Conservation (phyloP, 2,113 vertebrate genomes). For the Poicephalus meyeri region DNA sequence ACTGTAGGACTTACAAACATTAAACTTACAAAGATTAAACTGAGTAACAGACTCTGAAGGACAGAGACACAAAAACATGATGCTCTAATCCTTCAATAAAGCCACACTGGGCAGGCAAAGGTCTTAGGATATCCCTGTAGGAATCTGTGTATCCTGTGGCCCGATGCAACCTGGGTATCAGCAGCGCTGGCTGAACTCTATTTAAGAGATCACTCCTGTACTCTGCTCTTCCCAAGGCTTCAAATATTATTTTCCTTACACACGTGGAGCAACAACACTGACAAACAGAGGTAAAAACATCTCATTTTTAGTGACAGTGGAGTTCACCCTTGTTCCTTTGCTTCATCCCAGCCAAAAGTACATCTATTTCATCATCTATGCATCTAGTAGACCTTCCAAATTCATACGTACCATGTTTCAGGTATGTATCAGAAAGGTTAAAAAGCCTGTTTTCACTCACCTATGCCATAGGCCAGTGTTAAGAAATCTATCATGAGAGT, state of each 20-base stretch:
- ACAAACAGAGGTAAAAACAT: background rate
- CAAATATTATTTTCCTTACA: background rate
- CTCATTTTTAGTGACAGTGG: background rate
- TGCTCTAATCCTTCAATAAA: background rate
- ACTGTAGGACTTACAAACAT: background rate
- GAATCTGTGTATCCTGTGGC: background rate
- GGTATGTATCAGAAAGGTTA: background rate
- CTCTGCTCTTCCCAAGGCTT: background rate
- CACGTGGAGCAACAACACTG: background rate
- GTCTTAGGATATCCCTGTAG: background rate
- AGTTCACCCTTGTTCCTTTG: background rate
- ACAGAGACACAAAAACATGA: background rate
- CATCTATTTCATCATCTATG: background rate
- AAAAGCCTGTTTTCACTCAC: conserved; percentile 66
- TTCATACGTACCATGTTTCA: background rate
- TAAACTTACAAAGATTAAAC: background rate
- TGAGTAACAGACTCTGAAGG: background rate
- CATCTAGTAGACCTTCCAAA: background rate
- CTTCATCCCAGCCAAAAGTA: background rate
- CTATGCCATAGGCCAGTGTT: conserved; percentile 89
- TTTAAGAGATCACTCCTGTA: background rate
- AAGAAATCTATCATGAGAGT: conserved; percentile 94
- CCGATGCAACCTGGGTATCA: background rate
- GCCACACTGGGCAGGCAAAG: background rate
- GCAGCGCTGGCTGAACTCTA: background rate